These are phyloP conservation scores for Clunio marinus DNA, from an alignment of 2,888 invertebrate species.

Conservation along the genomic window DNA sequence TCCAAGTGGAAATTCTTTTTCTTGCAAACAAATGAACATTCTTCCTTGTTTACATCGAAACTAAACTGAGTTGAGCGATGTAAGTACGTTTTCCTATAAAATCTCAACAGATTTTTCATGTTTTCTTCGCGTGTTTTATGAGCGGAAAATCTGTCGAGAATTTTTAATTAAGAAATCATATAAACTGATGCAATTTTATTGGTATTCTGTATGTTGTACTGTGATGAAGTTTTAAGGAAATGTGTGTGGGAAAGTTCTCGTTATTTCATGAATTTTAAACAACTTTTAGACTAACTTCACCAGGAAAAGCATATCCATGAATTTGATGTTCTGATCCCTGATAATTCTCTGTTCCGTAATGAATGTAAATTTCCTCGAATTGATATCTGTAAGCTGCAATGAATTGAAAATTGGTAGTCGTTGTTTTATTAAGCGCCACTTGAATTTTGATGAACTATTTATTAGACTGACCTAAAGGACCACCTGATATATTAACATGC, in stretches of 20 bases:
- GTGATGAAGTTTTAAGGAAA: neutral
- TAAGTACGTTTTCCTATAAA: constrained; percentile 30
- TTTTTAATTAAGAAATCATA: constrained; percentile 35
- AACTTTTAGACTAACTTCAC: constrained; percentile 71
- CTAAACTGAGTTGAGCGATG: neutral
- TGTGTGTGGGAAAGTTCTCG: neutral
- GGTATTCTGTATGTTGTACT: constrained; percentile 11
- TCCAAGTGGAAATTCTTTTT: neutral
- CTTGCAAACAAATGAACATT: too few relatives aligned
- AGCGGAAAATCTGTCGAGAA: constrained; percentile 27
- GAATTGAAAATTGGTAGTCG: too few relatives aligned
- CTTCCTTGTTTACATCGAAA: too few relatives aligned
- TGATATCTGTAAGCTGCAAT: constrained; percentile 80
- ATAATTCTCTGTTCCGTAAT: constrained; percentile 84
- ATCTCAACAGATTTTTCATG: constrained; percentile 34
- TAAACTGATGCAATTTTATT: constrained; percentile 25
- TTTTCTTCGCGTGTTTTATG: neutral
- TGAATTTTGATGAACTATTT: neutral
- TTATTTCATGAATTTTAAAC: neutral
- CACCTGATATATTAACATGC: constrained; percentile 92
- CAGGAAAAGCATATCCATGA: constrained; percentile 92
- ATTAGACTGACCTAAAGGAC: constrained; percentile 63
- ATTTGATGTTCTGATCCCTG: constrained; percentile 95
- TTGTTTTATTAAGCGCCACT: neutral
- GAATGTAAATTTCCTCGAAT: constrained; percentile 93